These are phyloP conservation scores for Aphis gossypii DNA, from an alignment of 1,140 invertebrate genomes.

Conservation along the genomic window DNA sequence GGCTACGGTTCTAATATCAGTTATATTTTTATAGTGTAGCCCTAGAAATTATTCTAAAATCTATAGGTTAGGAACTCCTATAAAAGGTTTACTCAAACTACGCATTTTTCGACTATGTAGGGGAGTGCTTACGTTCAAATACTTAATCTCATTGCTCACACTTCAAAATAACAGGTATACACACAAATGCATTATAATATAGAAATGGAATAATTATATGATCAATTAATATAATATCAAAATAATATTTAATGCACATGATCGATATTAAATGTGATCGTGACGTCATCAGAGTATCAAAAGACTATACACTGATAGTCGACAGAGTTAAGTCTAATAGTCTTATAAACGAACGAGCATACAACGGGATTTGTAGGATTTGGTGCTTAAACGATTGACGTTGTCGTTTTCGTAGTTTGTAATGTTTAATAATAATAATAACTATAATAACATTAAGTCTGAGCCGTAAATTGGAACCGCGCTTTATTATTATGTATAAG, in stretches of 20 bases:
- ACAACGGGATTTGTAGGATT: neutral
- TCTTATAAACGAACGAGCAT: neutral
- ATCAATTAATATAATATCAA: slow-evolving; percentile 5
- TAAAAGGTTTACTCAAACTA: neutral
- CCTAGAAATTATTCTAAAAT: neutral
- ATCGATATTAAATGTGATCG: neutral
- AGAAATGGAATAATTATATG: neutral
- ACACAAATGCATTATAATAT: neutral
- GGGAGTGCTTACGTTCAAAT: neutral
- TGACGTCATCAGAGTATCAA: neutral
- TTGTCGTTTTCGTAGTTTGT: neutral
- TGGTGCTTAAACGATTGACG: neutral
- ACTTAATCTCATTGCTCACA: neutral
- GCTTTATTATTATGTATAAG: neutral
- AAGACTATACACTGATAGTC: neutral
- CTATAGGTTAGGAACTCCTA: too few relatives aligned
- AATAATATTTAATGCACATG: neutral
- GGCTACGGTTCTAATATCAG: neutral
- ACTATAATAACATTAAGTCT: neutral
- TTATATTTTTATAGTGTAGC: neutral
- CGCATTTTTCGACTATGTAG: neutral
- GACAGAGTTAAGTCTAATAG: neutral
- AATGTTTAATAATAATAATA: neutral
- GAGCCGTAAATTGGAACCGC: neutral
- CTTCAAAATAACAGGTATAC: neutral